Percentiles rank a stretch among this genome's conserved stretches.
phyloP scores from a whole-genome alignment of 2,797 vertebrate species.

The Enteromius afrohamiltoni region DNA sequence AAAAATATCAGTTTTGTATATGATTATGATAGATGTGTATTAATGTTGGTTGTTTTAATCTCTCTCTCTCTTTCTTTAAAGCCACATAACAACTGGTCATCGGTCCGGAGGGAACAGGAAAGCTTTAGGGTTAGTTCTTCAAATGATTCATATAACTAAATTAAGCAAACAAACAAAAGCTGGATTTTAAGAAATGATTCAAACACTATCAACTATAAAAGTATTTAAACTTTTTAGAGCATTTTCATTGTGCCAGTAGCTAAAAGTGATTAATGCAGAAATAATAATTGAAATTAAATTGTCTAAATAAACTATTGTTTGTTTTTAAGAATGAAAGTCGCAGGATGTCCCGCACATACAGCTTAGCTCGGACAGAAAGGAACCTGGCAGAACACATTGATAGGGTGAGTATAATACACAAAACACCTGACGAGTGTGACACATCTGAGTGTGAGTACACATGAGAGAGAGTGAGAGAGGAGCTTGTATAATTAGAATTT shows the following conservation, averaged over 20 bases:
- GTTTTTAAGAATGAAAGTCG: constrained; percentile 16
- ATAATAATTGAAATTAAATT: not conserved
- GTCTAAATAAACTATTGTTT: not conserved
- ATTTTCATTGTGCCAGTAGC: not conserved
- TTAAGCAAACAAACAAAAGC: not conserved
- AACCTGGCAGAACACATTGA: not conserved
- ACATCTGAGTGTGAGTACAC: not conserved
- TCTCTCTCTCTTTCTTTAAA: not conserved
- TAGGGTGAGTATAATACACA: constrained; percentile 11
- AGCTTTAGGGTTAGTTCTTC: constrained; percentile 7
- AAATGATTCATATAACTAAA: not conserved
- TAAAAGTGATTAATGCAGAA: not conserved
- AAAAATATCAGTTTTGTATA: no score
- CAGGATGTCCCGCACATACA: not conserved
- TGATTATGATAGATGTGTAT: not conserved
- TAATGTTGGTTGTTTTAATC: no score
- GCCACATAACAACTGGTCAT: not conserved
- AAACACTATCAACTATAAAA: not conserved
- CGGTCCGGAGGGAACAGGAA: not conserved
- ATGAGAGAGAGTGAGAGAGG: not conserved
- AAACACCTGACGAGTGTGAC: not conserved
- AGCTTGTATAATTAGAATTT: no score
- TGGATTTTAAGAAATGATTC: not conserved
- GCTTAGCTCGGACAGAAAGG: not conserved
- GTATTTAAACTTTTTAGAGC: not conserved